These are phyloP conservation scores for Cheumatopsyche charites DNA, from an alignment of 1,140 invertebrate genomes.

Conservation along the genomic window DNA sequence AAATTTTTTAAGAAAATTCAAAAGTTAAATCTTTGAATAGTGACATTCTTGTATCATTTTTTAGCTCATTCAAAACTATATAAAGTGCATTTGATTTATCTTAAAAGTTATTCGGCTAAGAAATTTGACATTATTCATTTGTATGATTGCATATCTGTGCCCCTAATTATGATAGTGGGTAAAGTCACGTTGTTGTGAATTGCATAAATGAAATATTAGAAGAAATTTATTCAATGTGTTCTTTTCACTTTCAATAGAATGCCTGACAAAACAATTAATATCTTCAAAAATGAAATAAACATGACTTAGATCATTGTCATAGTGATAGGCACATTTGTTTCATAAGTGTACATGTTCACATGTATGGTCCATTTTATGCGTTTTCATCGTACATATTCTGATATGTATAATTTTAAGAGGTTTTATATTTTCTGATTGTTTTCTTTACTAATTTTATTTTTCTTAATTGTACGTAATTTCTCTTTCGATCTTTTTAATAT, in stretches of 20 bases:
- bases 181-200: no score
- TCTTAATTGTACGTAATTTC: background rate
- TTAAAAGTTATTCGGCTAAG: background rate
- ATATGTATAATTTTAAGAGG: constrained; percentile 6
- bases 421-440: background rate
- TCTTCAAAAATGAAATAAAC: no score
- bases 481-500: background rate
- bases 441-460: constrained; percentile 11
- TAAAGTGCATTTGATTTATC: constrained; percentile 23
- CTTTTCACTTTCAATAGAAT: no score
- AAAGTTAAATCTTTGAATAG: background rate
- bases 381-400: background rate
- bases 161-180: no score
- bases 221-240: no score
- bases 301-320: no score
- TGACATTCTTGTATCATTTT: background rate
- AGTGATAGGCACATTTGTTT: no score
- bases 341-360: no score
- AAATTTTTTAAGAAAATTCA: constrained; percentile 9
- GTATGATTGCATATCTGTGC: background rate
- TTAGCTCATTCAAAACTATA: constrained; percentile 9
- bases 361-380: no score
- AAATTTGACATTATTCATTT: constrained; percentile 7
- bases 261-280: no score
- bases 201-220: no score